Conservation (phyloP, 2,888 invertebrate species). For the Athripsodes cinereus region DNA sequence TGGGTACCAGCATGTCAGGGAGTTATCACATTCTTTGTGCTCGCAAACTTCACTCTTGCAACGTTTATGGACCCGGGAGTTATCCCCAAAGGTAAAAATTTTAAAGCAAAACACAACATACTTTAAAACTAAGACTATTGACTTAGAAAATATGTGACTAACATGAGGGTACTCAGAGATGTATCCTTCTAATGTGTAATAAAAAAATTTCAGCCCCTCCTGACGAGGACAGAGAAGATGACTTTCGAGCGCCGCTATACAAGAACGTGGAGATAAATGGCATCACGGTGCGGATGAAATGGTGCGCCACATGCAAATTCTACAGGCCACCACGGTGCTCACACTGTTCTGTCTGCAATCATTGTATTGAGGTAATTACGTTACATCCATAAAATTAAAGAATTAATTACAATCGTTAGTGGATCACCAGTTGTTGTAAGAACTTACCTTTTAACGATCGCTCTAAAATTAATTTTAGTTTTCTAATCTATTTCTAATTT, state of each 20-base stretch:
- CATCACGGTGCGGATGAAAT: slow-evolving; percentile 98
- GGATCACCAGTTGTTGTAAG: no score
- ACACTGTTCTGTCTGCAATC: slow-evolving; percentile 98
- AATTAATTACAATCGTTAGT: no score
- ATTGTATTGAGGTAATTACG: slow-evolving; percentile 94
- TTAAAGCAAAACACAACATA: no score
- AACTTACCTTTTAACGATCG: no score
- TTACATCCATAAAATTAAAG: no score
- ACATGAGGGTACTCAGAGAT: no score
- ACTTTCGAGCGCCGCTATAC: slow-evolving; percentile 92
- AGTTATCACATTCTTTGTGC: slow-evolving; percentile 92
- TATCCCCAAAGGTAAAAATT: slow-evolving; percentile 91
- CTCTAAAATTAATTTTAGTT: no score
- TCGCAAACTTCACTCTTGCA: slow-evolving; percentile 97
- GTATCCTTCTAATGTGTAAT: no score
- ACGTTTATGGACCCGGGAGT: slow-evolving; percentile 99
- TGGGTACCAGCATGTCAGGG: slow-evolving; percentile 93
- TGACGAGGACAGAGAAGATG: slow-evolving; percentile 96
- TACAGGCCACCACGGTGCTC: slow-evolving; percentile 98
- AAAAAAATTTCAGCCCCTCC: slow-evolving; percentile 82
- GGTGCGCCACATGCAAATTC: slow-evolving; percentile 99
- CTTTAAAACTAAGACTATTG: not conserved
- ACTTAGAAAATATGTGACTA: no score
- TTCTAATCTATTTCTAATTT: no score
- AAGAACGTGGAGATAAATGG: slow-evolving; percentile 98